Evolutionary conservation across 2,888 invertebrate species (phyloP), one percentile per base, ranked within the genome.

Genomic region (Epirrhoe alternata): DNA sequence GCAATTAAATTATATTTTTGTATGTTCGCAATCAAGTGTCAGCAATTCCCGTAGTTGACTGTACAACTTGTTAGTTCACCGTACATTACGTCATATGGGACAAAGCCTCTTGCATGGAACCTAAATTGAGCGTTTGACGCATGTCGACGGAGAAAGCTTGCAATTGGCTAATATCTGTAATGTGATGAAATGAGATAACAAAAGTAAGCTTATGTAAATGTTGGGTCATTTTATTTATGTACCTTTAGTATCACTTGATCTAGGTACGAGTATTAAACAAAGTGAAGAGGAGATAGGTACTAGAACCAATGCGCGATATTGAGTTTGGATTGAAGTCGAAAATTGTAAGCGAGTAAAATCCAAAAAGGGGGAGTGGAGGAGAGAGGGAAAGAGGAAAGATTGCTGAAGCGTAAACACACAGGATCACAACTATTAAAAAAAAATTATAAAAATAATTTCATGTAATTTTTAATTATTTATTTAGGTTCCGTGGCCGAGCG

Each of bases 81-180:
- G 33, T 42, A 38, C 12, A n/a, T 61, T 61, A 54, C 61, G 7
- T 61, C 54, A 54, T 54, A 16, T 61, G 30, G 49, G 64, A 64
- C 64, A 59, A 64, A 58, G 38, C 30, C n/a, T 30, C 49, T 30
- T 35, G 55, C 35, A 49, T 30, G 33, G 53, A 60, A 33, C 60
- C 53, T 60, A 49, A 54, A 64, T 64, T 64, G 54, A 64, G 49
- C 64, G 51, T 47, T 61, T 61, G 65, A 65, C 45, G 56, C n/a
- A 64, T 54, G 59, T 54, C 54, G 33, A 5, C 33, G 52, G 65
- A 47, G 63, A 63, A 63, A 63, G 63, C 33, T 63, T 14, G 49
- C 12, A 14, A 47, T 47, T 47, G 47, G 47, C 47, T 16, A 16
- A 47, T 3, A 35, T 14, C 6, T 47, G 47, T 47, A 47, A 5